Evolutionary conservation across 2,113 vertebrate species (phyloP), one percentile per base, ranked within the genome.

Genomic region (Anhinga anhinga): DNA sequence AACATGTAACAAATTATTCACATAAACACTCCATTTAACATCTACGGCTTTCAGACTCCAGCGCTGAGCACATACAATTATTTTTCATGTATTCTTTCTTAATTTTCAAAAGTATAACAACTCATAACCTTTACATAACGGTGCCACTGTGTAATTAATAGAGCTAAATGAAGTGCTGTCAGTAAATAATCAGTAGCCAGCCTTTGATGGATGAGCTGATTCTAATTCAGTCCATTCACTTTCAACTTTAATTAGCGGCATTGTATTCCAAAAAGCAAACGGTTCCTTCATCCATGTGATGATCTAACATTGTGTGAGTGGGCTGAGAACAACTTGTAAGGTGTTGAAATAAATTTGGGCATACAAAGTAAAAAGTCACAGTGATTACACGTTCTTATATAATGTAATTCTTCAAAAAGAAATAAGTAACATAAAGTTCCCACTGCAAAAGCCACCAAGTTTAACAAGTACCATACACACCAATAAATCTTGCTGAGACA

Each of bases 161-260:
- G 69, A 90, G 58, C 59, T 88, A 96, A 96, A 90, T 61, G 79
- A 96, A 97, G 76, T 9, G 30, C 81, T 95, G 90, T 73, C 91
- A 91, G 94, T 97, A 95, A 96, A 95, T 82, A 92, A 95, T 76
- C 93, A 84, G 86, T 72, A 96, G 81, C 49, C 73, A 82, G 84
- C 47, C 81, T 84, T 87, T 95, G 92, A 96, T 78, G 80, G 92
- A 97, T 96, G 79, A 96, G 36, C 94, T 90, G 85, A 93, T 94
- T 94, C 83, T 95, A 94, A 96, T 95, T 93, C 86, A 96, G 61
- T 61, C 79, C 80, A 61, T 86, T 94, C 90, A 88, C 86, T 97
- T 95, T 96, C 93, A 95, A 62, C 58, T 93, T 92, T 95, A 93
- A 97, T 96, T 86, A 96, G 83, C 58, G 76, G 88, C 82, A 96